These are phyloP conservation scores for Dicrostonyx torquatus DNA, from an alignment of 2,797 vertebrate species.

Conservation along the genomic window DNA sequence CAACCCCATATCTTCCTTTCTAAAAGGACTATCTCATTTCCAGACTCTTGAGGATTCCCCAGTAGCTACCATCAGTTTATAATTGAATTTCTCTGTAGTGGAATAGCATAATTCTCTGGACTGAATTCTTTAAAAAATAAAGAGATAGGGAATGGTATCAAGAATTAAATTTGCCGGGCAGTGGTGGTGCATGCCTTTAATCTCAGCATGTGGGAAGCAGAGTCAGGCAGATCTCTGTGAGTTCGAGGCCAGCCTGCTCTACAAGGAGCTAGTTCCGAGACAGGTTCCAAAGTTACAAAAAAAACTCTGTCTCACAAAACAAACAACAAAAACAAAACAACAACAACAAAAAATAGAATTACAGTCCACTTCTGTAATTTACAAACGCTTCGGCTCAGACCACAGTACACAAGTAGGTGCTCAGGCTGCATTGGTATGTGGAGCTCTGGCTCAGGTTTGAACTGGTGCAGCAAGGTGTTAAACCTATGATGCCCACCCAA, in stretches of 20 bases:
- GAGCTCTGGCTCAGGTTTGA: background rate
- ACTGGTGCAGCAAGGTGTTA: background rate
- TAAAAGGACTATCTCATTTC: background rate
- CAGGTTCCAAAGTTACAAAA: too few relatives aligned
- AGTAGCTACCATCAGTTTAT: background rate
- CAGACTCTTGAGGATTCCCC: background rate
- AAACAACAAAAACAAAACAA: too few relatives aligned
- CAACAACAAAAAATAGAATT: background rate
- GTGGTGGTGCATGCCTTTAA: too few relatives aligned
- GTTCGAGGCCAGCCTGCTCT: too few relatives aligned
- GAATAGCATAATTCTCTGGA: background rate
- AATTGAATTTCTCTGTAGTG: background rate
- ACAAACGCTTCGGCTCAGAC: background rate
- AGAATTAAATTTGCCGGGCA: background rate
- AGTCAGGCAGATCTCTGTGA: too few relatives aligned
- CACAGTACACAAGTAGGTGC: background rate
- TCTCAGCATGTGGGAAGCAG: too few relatives aligned
- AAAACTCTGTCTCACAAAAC: too few relatives aligned
- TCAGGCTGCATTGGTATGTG: background rate
- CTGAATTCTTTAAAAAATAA: background rate
- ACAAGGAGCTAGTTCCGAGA: too few relatives aligned
- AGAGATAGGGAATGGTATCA: background rate
- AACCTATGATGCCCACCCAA: background rate
- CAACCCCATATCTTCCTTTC: background rate
- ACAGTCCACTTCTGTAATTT: constrained; percentile 14